These are phyloP conservation scores for Harpegnathos saltator DNA, from an alignment of 1,140 invertebrate genomes.

Conservation along the genomic window DNA sequence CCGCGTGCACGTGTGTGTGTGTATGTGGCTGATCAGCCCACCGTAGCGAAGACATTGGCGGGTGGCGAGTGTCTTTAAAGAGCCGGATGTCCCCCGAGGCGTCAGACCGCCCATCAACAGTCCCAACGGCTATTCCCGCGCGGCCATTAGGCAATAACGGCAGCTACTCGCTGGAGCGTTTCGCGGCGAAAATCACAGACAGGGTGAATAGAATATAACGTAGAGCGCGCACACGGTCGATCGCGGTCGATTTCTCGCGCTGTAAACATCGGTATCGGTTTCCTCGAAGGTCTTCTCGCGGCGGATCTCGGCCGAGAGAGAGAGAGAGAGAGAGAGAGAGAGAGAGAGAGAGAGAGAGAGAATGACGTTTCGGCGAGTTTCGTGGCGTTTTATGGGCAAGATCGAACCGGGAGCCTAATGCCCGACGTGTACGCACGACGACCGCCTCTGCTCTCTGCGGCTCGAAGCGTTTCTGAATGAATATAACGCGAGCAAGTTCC, in stretches of 20 bases:
- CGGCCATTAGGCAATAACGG: background rate
- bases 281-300: too few relatives aligned
- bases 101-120: constrained; percentile 46
- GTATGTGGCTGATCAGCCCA: background rate
- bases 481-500: constrained; percentile 45
- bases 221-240: too few relatives aligned
- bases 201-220: constrained; percentile 10
- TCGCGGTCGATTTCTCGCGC: background rate
- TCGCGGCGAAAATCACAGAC: background rate
- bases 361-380: background rate
- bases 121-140: constrained; percentile 31
- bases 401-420: background rate
- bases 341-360: too few relatives aligned
- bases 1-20: background rate
- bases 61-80: constrained; percentile 70
- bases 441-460: background rate
- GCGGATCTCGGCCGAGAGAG: too few relatives aligned
- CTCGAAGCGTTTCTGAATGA: constrained; percentile 35
- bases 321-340: too few relatives aligned
- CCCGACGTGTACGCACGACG: too few relatives aligned
- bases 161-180: background rate
- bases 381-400: background rate
- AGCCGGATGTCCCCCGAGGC: constrained; percentile 49
- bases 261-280: too few relatives aligned
- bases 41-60: constrained; percentile 77